A percentile compares a stretch with the other conserved stretches of the same genome.
These are phyloP conservation scores for Danio rerio DNA, from an alignment of 2,113 vertebrate species.

Conservation along the genomic window DNA sequence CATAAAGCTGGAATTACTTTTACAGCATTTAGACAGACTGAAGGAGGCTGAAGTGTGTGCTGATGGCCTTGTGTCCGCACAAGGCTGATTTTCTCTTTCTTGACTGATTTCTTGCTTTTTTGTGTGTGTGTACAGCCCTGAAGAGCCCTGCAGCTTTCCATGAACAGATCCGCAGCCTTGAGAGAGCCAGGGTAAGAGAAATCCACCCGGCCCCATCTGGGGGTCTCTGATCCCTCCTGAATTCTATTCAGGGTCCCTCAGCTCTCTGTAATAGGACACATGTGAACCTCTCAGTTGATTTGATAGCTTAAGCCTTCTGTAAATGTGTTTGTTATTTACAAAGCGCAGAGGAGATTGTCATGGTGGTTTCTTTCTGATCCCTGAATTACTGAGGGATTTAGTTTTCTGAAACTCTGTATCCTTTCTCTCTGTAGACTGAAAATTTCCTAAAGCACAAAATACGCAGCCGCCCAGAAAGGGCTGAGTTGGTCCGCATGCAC, in stretches of 20 bases:
- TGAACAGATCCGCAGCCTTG: constrained; percentile 98
- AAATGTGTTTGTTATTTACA: constrained; percentile 38
- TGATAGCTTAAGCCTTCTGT: neutral
- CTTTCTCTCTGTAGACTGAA: constrained; percentile 83
- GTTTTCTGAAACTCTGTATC: constrained; percentile 1
- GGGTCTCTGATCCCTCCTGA: constrained; percentile 25
- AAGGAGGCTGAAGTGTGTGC: constrained; percentile 36
- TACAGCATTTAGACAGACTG: neutral
- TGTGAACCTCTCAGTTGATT: constrained; percentile 24
- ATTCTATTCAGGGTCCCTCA: constrained; percentile 11
- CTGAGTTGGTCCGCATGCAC: constrained; percentile 98
- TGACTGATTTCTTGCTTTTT: neutral
- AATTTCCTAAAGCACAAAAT: constrained; percentile 99
- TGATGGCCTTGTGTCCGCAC: constrained; percentile 10
- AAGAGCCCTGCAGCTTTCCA: constrained; percentile 98
- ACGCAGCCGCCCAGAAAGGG: constrained; percentile 92
- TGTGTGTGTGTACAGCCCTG: constrained; percentile 81
- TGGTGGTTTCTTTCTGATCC: constrained; percentile 12
- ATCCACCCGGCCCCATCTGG: neutral
- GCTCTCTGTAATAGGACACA: constrained; percentile 8
- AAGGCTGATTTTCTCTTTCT: neutral
- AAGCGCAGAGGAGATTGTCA: neutral
- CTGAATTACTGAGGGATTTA: neutral
- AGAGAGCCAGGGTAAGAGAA: constrained; percentile 91
- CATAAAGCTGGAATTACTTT: no score